Percentiles rank a stretch among this genome's conserved stretches.
phyloP scores from a whole-genome alignment of 2,113 vertebrate genomes.

The Alligator mississippiensis region DNA sequence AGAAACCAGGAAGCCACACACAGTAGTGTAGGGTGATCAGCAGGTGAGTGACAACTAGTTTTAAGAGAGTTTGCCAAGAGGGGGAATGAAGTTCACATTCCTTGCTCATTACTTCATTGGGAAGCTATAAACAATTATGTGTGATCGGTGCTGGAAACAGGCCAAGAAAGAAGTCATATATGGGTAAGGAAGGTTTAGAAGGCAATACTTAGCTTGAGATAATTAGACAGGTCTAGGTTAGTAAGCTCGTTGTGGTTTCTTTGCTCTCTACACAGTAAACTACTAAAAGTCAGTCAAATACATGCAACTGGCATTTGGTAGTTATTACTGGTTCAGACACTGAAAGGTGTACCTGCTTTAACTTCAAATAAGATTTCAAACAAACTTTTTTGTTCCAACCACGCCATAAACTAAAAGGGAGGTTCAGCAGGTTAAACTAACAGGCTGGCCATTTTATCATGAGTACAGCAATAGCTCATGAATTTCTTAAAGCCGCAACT shows the following conservation, averaged over 20 bases:
- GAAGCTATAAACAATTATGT: not conserved
- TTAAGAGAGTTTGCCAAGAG: not conserved
- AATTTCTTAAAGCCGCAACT: not conserved
- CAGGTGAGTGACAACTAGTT: not conserved
- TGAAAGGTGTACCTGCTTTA: not conserved
- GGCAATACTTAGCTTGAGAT: not conserved
- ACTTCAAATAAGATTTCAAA: slow-evolving; percentile 1
- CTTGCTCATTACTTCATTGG: not conserved
- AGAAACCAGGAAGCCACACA: slow-evolving; percentile 9
- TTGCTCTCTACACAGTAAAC: not conserved
- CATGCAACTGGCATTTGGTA: not conserved
- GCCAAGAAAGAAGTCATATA: rapidly evolving
- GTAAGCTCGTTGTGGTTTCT: rapidly evolving
- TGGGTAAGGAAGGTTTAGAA: not conserved
- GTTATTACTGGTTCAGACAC: not conserved
- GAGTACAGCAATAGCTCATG: rapidly evolving
- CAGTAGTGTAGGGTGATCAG: not conserved
- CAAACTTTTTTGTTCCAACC: not conserved
- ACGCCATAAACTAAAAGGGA: slow-evolving; percentile 23
- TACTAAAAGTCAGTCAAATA: not conserved
- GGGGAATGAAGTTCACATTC: not conserved
- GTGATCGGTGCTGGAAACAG: not conserved
- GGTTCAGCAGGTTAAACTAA: not conserved
- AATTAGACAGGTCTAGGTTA: rapidly evolving
- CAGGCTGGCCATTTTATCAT: slow-evolving; percentile 21